These are phyloP conservation scores for Podiceps cristatus DNA, from an alignment of 2,113 vertebrate genomes.

Conservation along the genomic window DNA sequence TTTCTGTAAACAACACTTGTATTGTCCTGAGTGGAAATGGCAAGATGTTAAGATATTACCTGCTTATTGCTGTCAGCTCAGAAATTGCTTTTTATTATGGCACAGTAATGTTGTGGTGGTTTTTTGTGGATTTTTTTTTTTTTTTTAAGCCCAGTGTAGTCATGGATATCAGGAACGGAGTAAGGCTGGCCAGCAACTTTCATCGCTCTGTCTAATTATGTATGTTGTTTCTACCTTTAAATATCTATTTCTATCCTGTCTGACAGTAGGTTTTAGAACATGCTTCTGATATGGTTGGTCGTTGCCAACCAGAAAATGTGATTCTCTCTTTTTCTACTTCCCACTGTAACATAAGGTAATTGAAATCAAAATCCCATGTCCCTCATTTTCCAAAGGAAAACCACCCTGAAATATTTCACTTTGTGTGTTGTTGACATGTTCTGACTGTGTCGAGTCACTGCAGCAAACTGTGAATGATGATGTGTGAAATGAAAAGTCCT, in stretches of 20 bases:
- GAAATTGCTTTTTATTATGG: not conserved
- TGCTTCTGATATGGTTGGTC: not conserved
- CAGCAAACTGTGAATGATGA: conserved; percentile 64
- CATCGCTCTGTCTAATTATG: not conserved
- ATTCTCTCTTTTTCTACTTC: not conserved
- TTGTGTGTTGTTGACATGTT: conserved; percentile 10
- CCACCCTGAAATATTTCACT: not conserved
- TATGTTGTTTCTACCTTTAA: not conserved
- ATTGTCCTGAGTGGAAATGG: not conserved
- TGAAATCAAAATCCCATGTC: not conserved
- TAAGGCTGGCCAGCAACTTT: not conserved
- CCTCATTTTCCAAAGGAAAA: conserved; percentile 8
- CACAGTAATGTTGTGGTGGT: not conserved
- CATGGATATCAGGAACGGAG: not conserved
- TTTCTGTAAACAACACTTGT: not conserved
- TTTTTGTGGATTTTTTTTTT: not conserved
- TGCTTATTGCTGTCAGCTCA: not conserved
- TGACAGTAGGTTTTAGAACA: not conserved
- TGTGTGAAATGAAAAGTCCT: conserved; percentile 66
- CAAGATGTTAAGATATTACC: not conserved
- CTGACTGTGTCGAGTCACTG: not conserved
- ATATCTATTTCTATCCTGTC: not conserved
- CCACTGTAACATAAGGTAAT: not conserved
- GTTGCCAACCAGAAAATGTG: not conserved
- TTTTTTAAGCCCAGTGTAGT: not conserved